These are phyloP conservation scores for Rhamnusium bicolor DNA, from an alignment of 2,888 invertebrate genomes.

Conservation along the genomic window DNA sequence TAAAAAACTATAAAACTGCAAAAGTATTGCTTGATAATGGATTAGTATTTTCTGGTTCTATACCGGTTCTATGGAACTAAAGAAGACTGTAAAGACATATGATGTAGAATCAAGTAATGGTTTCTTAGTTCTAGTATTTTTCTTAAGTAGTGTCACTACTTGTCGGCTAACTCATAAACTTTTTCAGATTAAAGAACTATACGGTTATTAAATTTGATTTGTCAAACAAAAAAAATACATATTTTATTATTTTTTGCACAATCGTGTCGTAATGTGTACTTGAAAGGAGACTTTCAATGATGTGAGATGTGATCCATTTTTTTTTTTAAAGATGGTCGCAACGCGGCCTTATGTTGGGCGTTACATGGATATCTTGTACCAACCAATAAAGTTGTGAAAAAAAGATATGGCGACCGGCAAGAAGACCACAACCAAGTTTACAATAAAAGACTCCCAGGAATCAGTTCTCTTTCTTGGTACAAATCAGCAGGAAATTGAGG, in stretches of 20 bases:
- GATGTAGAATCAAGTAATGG: neutral
- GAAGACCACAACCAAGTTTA: conserved; percentile 36
- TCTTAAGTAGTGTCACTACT: neutral
- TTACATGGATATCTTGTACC: conserved; percentile 43
- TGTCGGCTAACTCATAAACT: neutral
- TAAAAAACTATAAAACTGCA: neutral
- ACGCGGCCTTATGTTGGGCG: conserved; percentile 31
- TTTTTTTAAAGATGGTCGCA: conserved; percentile 33
- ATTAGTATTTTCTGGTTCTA: no score
- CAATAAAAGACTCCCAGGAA: conserved; percentile 43
- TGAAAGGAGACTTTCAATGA: no score
- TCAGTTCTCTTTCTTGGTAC: conserved; percentile 33
- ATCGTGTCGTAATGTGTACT: no score
- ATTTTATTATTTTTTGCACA: no score
- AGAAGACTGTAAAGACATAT: neutral
- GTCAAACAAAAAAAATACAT: neutral
- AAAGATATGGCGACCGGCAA: conserved; percentile 34
- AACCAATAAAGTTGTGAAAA: conserved; percentile 25
- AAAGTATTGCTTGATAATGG: neutral
- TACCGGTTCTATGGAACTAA: neutral
- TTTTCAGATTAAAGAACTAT: neutral
- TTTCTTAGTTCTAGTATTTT: neutral
- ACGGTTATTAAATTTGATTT: conserved; percentile 1
- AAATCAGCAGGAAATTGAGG: conserved; percentile 30
- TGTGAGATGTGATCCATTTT: no score